phyloP scores from a whole-genome alignment of 2,888 invertebrate genomes.

The Drosophila parthenogenetica region DNA sequence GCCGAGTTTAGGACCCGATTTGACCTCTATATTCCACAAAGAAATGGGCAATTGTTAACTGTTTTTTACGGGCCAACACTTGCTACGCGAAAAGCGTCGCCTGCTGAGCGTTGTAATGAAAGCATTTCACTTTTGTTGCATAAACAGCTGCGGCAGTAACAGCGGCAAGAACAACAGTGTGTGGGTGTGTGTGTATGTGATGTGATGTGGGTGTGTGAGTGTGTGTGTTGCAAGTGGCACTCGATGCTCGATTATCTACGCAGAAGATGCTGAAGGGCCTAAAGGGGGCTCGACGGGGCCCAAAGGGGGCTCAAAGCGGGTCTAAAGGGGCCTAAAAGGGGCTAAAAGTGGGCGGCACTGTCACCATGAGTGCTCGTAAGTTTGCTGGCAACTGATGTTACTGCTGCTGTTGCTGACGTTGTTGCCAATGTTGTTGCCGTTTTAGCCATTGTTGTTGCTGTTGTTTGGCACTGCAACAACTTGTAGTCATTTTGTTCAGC shows the following conservation, averaged over 20 bases:
- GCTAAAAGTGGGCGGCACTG: background rate
- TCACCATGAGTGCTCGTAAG: slow-evolving; percentile 28
- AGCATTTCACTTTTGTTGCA: slow-evolving; percentile 53
- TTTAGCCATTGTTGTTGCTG: slow-evolving; percentile 3
- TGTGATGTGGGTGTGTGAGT: slow-evolving; percentile 4
- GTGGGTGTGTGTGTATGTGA: no score
- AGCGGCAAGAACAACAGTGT: background rate
- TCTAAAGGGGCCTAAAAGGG: background rate
- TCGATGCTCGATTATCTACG: slow-evolving; percentile 67
- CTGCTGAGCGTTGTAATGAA: slow-evolving; percentile 75
- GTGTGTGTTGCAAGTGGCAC: slow-evolving; percentile 47
- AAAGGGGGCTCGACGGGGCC: no score
- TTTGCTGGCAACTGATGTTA: slow-evolving; percentile 46
- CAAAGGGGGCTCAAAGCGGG: no score
- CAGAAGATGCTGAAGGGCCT: slow-evolving; percentile 42
- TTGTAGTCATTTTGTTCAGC: slow-evolving; percentile 51
- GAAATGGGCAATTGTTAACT: slow-evolving; percentile 54
- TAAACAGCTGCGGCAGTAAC: slow-evolving; percentile 26
- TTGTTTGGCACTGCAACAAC: slow-evolving; percentile 30
- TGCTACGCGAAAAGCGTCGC: slow-evolving; percentile 41
- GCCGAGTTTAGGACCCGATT: slow-evolving; percentile 33
- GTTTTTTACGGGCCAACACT: slow-evolving; percentile 11
- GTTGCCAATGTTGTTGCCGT: background rate
- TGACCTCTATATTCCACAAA: slow-evolving; percentile 23
- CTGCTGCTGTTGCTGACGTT: slow-evolving; percentile 19